phyloP scores from a whole-genome alignment of 2,797 vertebrate species.

The Tragelaphus eurycerus region DNA sequence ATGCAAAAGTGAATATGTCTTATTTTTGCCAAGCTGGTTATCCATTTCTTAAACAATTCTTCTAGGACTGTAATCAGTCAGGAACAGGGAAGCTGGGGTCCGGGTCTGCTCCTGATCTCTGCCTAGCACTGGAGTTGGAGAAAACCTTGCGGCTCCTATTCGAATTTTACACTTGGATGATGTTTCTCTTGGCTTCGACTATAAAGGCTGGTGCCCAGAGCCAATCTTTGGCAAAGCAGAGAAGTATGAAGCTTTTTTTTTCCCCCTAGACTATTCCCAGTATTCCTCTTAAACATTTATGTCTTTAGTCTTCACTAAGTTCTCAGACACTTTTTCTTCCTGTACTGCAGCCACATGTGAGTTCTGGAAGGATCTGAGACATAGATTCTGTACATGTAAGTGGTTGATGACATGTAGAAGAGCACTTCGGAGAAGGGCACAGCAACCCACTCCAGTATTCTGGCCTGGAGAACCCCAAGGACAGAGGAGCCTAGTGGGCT shows the following conservation, averaged over 20 bases:
- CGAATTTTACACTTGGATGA: slow-evolving; percentile 50
- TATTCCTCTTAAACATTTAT: slow-evolving; percentile 37
- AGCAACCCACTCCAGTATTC: neutral
- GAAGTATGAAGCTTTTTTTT: neutral
- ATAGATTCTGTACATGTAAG: neutral
- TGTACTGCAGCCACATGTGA: neutral
- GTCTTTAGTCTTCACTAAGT: slow-evolving; percentile 18
- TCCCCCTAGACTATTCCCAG: slow-evolving; percentile 24
- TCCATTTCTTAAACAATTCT: neutral
- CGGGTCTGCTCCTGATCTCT: neutral
- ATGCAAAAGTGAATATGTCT: neutral
- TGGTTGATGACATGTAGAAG: neutral
- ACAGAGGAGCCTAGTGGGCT: neutral
- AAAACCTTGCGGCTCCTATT: slow-evolving; percentile 18
- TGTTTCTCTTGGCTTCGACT: slow-evolving; percentile 64
- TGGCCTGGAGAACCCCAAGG: neutral
- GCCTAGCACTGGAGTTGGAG: neutral
- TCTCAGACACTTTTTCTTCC: neutral
- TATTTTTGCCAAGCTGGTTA: neutral
- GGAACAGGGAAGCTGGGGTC: neutral
- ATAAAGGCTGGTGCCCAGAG: slow-evolving; percentile 61
- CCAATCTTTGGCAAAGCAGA: slow-evolving; percentile 51
- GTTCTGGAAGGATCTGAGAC: neutral
- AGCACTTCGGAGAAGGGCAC: neutral
- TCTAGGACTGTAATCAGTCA: neutral